A percentile compares a stretch with the other conserved stretches of the same genome.
Evolutionary conservation across 2,113 vertebrate species (phyloP).

Genomic region (Saimiri boliviensis): DNA sequence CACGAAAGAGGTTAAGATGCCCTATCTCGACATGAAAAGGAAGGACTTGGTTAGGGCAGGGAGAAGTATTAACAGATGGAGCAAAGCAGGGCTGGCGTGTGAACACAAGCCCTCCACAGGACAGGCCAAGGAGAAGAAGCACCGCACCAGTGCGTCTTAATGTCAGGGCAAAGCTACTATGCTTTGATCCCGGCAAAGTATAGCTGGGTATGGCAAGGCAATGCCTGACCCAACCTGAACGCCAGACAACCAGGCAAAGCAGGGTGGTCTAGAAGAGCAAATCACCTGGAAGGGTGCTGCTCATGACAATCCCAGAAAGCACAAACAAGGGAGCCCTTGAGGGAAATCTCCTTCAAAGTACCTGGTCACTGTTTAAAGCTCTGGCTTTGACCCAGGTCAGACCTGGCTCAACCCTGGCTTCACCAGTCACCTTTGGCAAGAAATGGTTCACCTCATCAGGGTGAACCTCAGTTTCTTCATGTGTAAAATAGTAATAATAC

Average conservation of each 20-base stretch:
- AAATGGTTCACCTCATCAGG: neutral
- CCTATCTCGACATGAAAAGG: neutral
- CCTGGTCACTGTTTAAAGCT: neutral
- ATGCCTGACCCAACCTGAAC: neutral
- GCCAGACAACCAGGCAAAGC: too few relatives aligned
- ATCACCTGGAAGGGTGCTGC: rapidly evolving
- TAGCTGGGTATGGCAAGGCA: neutral
- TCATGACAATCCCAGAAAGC: neutral
- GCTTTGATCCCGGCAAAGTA: neutral
- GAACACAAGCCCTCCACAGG: too few relatives aligned
- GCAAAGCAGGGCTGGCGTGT: neutral
- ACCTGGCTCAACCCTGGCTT: neutral
- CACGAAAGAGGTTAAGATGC: neutral
- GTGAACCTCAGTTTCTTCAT: neutral
- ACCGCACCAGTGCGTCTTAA: too few relatives aligned
- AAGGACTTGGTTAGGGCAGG: neutral
- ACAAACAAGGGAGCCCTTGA: neutral
- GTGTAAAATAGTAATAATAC: neutral
- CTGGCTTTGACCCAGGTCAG: neutral
- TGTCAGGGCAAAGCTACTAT: neutral
- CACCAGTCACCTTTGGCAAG: neutral
- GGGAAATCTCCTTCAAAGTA: neutral
- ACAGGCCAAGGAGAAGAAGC: neutral
- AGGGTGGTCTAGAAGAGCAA: neutral
- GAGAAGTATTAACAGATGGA: neutral